Evolutionary conservation across 2,888 invertebrate genomes (phyloP).

Genomic region (Phalangium opilio): DNA sequence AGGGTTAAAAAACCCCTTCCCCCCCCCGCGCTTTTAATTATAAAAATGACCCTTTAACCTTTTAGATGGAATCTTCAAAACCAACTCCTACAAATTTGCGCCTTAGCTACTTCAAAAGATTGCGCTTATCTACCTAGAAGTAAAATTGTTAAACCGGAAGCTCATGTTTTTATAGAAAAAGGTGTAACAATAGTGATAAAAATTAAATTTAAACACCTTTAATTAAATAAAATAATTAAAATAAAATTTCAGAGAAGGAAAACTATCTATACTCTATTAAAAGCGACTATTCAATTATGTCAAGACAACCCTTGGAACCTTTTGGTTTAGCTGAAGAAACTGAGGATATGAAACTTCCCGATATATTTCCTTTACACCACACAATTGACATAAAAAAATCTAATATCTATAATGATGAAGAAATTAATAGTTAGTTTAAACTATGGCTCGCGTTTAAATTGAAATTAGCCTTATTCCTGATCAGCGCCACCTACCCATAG

Average conservation of each 20-base stretch:
- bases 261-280: too few relatives aligned
- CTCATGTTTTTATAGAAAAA: conserved; percentile 19
- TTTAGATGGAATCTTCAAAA: conserved; percentile 7
- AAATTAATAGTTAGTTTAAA: conserved; percentile 50
- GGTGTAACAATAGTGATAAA: too few relatives aligned
- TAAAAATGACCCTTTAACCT: not conserved
- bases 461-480: too few relatives aligned
- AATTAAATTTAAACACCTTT: too few relatives aligned
- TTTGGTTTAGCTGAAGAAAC: conserved; percentile 33
- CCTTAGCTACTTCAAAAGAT: conserved; percentile 11
- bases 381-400: conserved; percentile 47
- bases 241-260: too few relatives aligned
- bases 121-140: conserved; percentile 9
- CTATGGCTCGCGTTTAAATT: too few relatives aligned
- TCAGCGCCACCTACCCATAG: too few relatives aligned
- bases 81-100: conserved; percentile 7
- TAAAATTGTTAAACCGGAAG: not conserved
- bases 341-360: conserved; percentile 43
- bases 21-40: too few relatives aligned
- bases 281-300: too few relatives aligned
- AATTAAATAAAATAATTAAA: too few relatives aligned
- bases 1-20: too few relatives aligned
- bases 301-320: too few relatives aligned
- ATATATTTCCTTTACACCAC: conserved; percentile 56
- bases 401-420: conserved; percentile 46